Evolutionary conservation across 1,140 invertebrate genomes (phyloP).

Genomic region (Temnothorax longispinosus): DNA sequence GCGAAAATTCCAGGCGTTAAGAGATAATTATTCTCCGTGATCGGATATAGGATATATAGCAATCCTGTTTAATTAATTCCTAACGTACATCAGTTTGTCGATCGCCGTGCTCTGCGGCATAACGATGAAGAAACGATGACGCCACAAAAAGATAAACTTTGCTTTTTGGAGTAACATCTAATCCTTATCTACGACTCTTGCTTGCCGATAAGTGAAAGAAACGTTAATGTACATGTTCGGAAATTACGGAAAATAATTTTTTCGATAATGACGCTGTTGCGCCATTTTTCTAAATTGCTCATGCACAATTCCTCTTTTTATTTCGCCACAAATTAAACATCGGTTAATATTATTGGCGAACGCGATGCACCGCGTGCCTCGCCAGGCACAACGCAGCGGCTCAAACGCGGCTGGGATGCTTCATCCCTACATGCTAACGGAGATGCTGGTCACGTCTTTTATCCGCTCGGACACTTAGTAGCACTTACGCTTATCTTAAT

Average conservation of each 20-base stretch:
- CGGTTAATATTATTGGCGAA: slow-evolving; percentile 37
- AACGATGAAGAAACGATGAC: background rate
- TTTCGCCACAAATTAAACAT: slow-evolving; percentile 37
- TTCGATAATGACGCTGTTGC: background rate
- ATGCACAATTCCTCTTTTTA: background rate
- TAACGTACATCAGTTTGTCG: background rate
- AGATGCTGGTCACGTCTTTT: slow-evolving; percentile 79
- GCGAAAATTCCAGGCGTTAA: background rate
- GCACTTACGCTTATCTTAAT: slow-evolving; percentile 86
- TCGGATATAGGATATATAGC: background rate
- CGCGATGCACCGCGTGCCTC: background rate
- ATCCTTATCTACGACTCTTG: background rate
- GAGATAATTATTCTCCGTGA: background rate
- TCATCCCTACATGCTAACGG: slow-evolving; percentile 70
- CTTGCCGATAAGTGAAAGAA: background rate
- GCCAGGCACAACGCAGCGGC: background rate
- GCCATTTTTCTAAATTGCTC: background rate
- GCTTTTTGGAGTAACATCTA: background rate
- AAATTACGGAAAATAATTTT: background rate
- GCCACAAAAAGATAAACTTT: background rate
- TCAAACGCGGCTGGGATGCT: slow-evolving; percentile 2
- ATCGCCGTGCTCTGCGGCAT: background rate
- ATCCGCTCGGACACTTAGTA: slow-evolving; percentile 85
- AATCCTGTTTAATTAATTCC: slow-evolving; percentile 11
- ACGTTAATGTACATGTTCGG: background rate